A percentile compares a stretch with the other conserved stretches of the same genome.
Evolutionary conservation across 1,140 invertebrate species (phyloP).

Genomic region (Drosophila jambulina): DNA sequence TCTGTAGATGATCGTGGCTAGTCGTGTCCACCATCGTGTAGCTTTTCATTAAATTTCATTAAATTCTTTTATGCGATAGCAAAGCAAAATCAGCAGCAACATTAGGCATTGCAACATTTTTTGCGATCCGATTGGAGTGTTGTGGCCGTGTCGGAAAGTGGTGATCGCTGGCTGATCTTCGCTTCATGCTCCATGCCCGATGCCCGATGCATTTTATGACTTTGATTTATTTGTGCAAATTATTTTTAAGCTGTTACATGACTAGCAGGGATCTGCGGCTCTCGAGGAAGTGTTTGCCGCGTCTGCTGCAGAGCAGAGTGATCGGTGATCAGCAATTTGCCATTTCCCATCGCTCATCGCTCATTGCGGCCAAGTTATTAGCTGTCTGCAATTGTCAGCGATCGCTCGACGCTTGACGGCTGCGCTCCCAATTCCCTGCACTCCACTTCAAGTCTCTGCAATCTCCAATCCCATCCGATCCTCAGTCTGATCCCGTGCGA

Average conservation of each 20-base stretch:
- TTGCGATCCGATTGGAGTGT: constrained; percentile 21
- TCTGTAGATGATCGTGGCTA: constrained; percentile 27
- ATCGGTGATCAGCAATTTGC: constrained; percentile 39
- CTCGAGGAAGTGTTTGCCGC: constrained; percentile 74
- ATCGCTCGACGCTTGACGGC: constrained; percentile 33
- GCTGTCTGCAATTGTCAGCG: constrained; percentile 79
- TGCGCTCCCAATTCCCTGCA: constrained; percentile 37
- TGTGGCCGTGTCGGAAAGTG: not conserved
- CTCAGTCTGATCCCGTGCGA: constrained; percentile 24
- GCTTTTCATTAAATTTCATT: constrained; percentile 83
- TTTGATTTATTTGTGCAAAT: constrained; percentile 83
- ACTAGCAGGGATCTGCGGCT: constrained; percentile 39
- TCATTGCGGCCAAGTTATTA: constrained; percentile 74
- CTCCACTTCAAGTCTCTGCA: constrained; percentile 10
- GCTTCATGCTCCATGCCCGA: constrained; percentile 7
- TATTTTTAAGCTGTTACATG: constrained; percentile 77
- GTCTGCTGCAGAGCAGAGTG: constrained; percentile 12
- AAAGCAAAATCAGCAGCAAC: constrained; percentile 53
- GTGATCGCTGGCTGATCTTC: constrained; percentile 48
- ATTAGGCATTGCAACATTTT: constrained; percentile 52
- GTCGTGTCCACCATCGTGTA: constrained; percentile 78
- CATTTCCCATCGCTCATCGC: constrained; percentile 52
- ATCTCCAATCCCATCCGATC: constrained; percentile 16
- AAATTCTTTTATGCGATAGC: constrained; percentile 82
- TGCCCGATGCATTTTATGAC: constrained; percentile 69